Base-by-base conservation (phyloP, 2,888 invertebrate genomes). In the Hyposoter didymator region DNA sequence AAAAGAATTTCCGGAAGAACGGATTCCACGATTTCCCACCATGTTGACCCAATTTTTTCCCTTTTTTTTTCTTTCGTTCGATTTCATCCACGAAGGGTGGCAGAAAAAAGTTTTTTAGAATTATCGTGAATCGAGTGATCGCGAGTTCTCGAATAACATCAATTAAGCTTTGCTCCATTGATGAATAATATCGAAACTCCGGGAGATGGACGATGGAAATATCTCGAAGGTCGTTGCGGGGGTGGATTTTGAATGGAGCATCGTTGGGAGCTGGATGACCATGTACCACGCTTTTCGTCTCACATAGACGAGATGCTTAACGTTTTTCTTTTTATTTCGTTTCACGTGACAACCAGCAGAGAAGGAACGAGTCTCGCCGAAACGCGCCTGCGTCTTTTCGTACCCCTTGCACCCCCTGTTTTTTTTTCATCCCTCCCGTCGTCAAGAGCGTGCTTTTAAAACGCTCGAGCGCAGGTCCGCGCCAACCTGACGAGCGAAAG, bases 351-450 rank as follows among this genome's bases (percentile, higher is more conserved):
- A 43, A 49, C 12, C 74, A 19, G 49, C 39, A 22, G 72, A 55
- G 47, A 73, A 83, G 47, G 35, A 35, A 35, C 35, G 35, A 35
- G 35, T 74, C 64, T 74, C 14, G 35, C 52, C 52, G 72, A 47
- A 75, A 64, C 19, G 84, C 75, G 84, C 84, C 66, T 84, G 84
- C 84, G 84, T 75, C 55, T 82, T 55, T 66, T 64, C 72, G 32
- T 47, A 49, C 52, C 49, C 55, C 17, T 22, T 43, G 8, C 45
- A 4, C 49, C 39, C n/a, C 35, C 32, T n/a, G n/a, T 35, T 19
- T 0, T 67, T 67, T 49, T 62, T n/a, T 7, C 35, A 19, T 35
- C 83, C 62, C 67, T 62, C 22, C 59, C 62, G 74, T 62, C 62
- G 74, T 62, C 47, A 28, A 19, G 45, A 39, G 43, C 64, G 82